Evolutionary conservation across 2,113 vertebrate genomes (phyloP).

Genomic region (Vireo altiloquus): DNA sequence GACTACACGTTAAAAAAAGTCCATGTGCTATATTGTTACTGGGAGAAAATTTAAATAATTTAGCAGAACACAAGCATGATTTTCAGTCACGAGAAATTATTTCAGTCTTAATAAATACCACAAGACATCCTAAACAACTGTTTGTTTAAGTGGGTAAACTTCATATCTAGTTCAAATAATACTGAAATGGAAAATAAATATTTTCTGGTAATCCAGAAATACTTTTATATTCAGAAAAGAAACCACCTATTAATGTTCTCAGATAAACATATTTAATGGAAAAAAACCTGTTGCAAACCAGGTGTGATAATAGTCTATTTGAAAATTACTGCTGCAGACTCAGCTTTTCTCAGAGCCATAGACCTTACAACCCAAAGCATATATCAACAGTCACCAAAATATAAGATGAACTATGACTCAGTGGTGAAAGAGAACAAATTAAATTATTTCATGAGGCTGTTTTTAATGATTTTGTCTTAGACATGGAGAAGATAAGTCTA

Average conservation of each 20-base stretch:
- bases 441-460: background rate
- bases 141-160: background rate
- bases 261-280: background rate
- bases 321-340: background rate
- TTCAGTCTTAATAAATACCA: background rate
- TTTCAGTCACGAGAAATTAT: background rate
- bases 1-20: background rate
- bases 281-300: background rate
- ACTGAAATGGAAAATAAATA: background rate
- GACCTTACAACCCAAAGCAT: background rate
- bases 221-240: background rate
- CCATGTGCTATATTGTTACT: background rate
- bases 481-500: background rate
- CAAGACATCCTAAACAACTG: background rate
- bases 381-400: background rate
- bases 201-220: background rate
- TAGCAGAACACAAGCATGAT: background rate
- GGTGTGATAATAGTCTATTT: background rate
- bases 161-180: background rate
- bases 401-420: background rate
- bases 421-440: background rate
- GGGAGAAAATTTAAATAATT: background rate
- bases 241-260: background rate
- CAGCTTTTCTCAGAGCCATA: background rate
- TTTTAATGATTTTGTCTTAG: background rate